Base-by-base conservation (phyloP, 2,113 vertebrate species). In the Sterna hirundo region DNA sequence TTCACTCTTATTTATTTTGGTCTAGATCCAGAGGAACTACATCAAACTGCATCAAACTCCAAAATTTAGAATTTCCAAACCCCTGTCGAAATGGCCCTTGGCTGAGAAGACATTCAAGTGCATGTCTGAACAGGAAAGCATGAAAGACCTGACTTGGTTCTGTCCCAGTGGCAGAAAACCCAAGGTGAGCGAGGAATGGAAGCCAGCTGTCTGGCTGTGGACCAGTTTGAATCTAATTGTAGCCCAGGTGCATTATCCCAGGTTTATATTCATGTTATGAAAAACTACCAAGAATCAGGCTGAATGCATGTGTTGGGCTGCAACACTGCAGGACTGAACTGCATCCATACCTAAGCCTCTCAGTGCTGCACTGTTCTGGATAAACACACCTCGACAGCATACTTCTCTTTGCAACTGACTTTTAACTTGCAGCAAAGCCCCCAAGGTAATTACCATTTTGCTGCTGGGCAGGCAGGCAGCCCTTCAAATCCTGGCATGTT, bases 291-390 rank as follows among this genome's bases (percentile, higher is more conserved):
- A 58, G 46, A 62, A 51, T 22, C 27, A 44, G 60, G 15, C 54
- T 91, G 66, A 85, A 65, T 17, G 51, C 9, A 2, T 23, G 23
- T 42, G 8, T 13, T n/a, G 62, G 2, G 11, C 79, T 46, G 38
- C 88, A 88, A 18, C 32, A 47, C 11, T 4, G 6, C 26, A 61
- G 26, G 8, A 54, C n/a, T 13, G 32, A 69, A 32, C 5, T 32
- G 8, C 26, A 60, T 17, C 13, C 1, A 0, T 3, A 42, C 11
- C 22, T 74, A 2, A 5, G 58, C 62, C 13, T 26, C 4, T 38
- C 2, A 6, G 46, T 27, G 83, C 51, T 77, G 32, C 36, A 19
- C 21, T 75, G 7, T 12, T 77, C 20, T 76, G 46, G 27, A 36
- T 55, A 51, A 77, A 44, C 14, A 44, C 22, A 60, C 16, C 62